A percentile compares a stretch with the other conserved stretches of the same genome.
Conservation (phyloP, 1,140 invertebrate species). For the Trissolcus basalis region DNA sequence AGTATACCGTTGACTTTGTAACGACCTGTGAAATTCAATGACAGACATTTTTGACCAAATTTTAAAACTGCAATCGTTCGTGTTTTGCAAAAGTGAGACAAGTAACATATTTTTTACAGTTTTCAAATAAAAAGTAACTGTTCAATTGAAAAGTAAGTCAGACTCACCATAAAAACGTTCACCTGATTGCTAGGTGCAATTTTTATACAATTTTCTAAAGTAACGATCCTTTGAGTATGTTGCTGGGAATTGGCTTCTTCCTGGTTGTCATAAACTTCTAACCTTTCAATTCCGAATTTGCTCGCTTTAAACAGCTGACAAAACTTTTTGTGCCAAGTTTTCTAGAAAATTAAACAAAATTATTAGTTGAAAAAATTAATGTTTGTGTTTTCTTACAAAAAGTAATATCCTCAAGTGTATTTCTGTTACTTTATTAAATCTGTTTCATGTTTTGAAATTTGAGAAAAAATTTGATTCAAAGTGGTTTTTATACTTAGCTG, state of each 20-base stretch:
- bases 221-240: slow-evolving; percentile 84
- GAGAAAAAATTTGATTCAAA: no score
- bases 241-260: slow-evolving; percentile 81
- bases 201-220: slow-evolving; percentile 90
- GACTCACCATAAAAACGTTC: slow-evolving; percentile 77
- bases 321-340: slow-evolving; percentile 86
- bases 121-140: neutral
- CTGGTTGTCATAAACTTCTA: slow-evolving; percentile 89
- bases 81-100: neutral
- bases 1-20: slow-evolving; percentile 83
- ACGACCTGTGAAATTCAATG: slow-evolving; percentile 77
- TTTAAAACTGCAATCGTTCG: no score
- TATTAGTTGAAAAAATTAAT: no score
- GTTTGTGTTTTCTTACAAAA: neutral
- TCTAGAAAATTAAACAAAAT: no score
- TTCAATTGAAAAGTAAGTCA: neutral
- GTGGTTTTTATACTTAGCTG: no score
- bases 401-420: neutral
- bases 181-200: slow-evolving; percentile 81
- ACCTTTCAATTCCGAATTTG: slow-evolving; percentile 87
- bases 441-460: no score
- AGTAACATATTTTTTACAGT: no score
- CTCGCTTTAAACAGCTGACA: slow-evolving; percentile 87
- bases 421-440: no score
- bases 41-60: neutral